Conservation (phyloP, 1,140 invertebrate genomes). For the Stegodyphus mimosarum region DNA sequence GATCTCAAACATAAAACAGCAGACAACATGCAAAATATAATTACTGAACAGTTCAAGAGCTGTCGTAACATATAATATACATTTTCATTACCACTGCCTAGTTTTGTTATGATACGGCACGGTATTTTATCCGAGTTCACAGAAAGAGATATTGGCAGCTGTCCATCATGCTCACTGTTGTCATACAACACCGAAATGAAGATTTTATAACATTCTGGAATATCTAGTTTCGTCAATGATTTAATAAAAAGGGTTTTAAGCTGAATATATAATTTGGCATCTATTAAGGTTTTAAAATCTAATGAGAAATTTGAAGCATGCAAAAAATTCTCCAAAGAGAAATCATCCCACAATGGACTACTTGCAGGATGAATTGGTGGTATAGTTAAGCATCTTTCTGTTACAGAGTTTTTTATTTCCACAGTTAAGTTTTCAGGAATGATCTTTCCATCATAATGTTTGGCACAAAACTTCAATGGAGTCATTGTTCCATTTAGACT, state of each 20-base stretch:
- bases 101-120: conserved; percentile 10
- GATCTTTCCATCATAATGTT: conserved; percentile 83
- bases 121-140: conserved; percentile 67
- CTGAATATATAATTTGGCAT: conserved; percentile 77
- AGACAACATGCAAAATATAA: conserved; percentile 85
- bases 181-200: conserved; percentile 74
- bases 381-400: conserved; percentile 68
- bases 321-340: conserved; percentile 75
- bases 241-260: conserved; percentile 91
- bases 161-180: conserved; percentile 69
- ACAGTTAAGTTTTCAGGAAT: conserved; percentile 92
- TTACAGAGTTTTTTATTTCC: conserved; percentile 84
- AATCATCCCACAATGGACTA: conserved; percentile 65
- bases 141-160: conserved; percentile 85
- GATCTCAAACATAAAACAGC: conserved; percentile 88
- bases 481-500: conserved; percentile 75
- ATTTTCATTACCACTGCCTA: conserved; percentile 9
- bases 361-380: conserved; percentile 51
- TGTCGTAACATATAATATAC: conserved; percentile 48
- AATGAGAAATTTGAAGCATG: conserved; percentile 74
- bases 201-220: conserved; percentile 90
- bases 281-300: conserved; percentile 81
- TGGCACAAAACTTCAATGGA: conserved; percentile 78
- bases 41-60: conserved; percentile 87
- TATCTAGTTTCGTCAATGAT: conserved; percentile 82